Percentiles rank a stretch among this genome's conserved stretches.
These are phyloP conservation scores for Acleris literana DNA, from an alignment of 2,888 invertebrate species.

Conservation along the genomic window DNA sequence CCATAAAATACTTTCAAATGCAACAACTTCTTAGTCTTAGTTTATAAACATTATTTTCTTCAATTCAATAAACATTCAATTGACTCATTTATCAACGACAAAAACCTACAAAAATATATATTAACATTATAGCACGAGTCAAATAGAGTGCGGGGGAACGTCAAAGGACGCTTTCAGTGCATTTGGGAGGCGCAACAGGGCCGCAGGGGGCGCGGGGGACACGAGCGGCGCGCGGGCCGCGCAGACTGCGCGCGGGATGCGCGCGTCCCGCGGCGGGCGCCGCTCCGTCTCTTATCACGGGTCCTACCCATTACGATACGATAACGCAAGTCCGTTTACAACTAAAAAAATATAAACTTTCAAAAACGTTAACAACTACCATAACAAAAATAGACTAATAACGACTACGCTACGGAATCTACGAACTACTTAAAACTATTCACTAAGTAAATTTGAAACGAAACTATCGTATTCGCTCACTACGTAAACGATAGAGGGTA, in stretches of 20 bases:
- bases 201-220: constrained; percentile 44
- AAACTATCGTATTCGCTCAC: constrained; percentile 76
- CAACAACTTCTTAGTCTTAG: constrained; percentile 82
- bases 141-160: constrained; percentile 66
- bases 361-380: constrained; percentile 82
- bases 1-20: constrained; percentile 83
- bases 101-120: constrained; percentile 83
- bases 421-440: constrained; percentile 77
- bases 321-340: constrained; percentile 67
- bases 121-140: constrained; percentile 78
- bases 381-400: constrained; percentile 82
- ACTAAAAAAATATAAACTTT: constrained; percentile 80
- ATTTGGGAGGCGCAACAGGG: constrained; percentile 37
- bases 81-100: constrained; percentile 83
- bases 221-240: constrained; percentile 14
- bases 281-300: constrained; percentile 44
- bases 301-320: constrained; percentile 63
- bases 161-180: constrained; percentile 51
- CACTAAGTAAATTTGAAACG: constrained; percentile 77
- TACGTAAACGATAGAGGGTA: constrained; percentile 68
- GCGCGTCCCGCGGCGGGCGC: constrained; percentile 37
- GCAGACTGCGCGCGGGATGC: constrained; percentile 37
- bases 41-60: constrained; percentile 80
- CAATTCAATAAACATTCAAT: constrained; percentile 82
- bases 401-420: constrained; percentile 80